These are phyloP conservation scores for Delichon dasypus DNA, from an alignment of 2,797 vertebrate genomes.

Conservation along the genomic window DNA sequence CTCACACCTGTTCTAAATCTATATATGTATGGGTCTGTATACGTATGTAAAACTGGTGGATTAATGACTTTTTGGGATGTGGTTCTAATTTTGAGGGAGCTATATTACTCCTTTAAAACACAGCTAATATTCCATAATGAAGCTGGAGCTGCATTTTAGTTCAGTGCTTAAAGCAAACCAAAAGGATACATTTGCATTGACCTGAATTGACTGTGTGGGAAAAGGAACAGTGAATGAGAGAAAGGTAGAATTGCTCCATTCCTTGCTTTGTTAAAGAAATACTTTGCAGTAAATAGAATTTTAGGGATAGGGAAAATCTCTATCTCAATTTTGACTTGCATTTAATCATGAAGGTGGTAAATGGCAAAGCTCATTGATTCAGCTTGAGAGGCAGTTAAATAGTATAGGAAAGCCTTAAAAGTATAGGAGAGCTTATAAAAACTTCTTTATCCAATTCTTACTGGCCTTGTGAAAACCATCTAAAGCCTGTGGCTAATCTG, in stretches of 20 bases:
- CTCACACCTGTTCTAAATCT: neutral
- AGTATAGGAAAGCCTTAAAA: neutral
- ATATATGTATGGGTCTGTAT: neutral
- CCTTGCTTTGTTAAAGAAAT: slow-evolving; percentile 16
- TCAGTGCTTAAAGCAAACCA: neutral
- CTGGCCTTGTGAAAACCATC: neutral
- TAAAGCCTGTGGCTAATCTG: neutral
- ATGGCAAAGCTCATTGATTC: neutral
- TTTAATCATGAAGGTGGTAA: slow-evolving; percentile 17
- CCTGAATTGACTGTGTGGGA: neutral
- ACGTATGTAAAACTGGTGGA: neutral
- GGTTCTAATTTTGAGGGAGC: neutral
- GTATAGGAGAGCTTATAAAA: neutral
- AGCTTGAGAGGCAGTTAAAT: neutral
- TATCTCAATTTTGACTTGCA: neutral
- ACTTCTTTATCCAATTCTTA: neutral
- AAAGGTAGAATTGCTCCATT: neutral
- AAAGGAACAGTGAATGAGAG: neutral
- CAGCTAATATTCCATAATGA: neutral
- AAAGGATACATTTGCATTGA: neutral
- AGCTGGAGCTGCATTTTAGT: neutral
- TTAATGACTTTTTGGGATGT: neutral
- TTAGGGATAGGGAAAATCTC: neutral
- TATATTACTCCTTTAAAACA: neutral
- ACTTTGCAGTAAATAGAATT: neutral